Base-by-base conservation (phyloP, 1,140 invertebrate genomes). In the Eciton burchellii region DNA sequence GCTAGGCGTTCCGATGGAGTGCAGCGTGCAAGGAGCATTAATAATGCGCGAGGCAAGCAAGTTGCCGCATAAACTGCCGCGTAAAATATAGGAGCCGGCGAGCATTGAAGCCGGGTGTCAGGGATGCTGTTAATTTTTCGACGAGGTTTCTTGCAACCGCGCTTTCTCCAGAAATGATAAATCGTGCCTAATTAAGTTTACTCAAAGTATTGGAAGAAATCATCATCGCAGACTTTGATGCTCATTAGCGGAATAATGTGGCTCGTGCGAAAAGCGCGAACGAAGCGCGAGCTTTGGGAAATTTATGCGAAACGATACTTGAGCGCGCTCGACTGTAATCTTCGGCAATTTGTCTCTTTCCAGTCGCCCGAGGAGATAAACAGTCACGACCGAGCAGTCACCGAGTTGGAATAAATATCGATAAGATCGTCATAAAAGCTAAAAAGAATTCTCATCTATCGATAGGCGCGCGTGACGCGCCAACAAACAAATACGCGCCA, bases 151-250 rank as follows among this genome's bases (percentile, higher is more conserved):
- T 60, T 35, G 43, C 59, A 52, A 63, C 26, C n/a, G n/a, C 45
- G n/a, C 72, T 74, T 74, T 74, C 72, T 63, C 72, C 72, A 57
- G 57, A 49, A 63, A 63, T 43, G 72, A 74, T 63, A 49, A 59
- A 60, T 49, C 49, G 43, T n/a, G 57, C 12, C 6, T 49, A 74
- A 74, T 74, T 74, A 74, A 63, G 19, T 52, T 21, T 52, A 62
- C 8, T 21, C 21, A 21, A 63, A 63, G 43, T 35, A 9, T 74
- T 35, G n/a, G 63, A 63, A 63, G 24, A 63, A 63, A 49, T 35
- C n/a, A 29, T 41, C 43, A 8, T 59, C 54, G 1, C 4, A 57
- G 29, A 74, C n/a, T 47, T 60, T 19, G 26, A 41, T 47, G 29
- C 3, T 60, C 41, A 60, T 45, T 62, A n/a, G 35, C 16, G 41